phyloP scores from a whole-genome alignment of 37 sponge, comb jelly and placozoan species.

The Cladorhizidae sp. region DNA sequence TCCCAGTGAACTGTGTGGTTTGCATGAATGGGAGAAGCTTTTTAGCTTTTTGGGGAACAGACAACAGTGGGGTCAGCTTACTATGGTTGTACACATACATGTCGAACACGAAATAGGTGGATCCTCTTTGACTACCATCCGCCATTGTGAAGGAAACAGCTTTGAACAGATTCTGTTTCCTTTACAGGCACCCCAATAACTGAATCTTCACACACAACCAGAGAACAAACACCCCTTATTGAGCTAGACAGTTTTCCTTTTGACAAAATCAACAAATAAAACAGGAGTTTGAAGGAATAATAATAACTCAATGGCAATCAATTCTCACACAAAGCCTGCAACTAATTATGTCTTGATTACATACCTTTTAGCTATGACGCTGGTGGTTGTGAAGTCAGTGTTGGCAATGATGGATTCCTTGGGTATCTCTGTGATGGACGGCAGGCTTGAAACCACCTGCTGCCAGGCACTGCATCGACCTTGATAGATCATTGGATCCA shows the following conservation, averaged over 20 bases:
- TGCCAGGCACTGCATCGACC: conserved; percentile 52
- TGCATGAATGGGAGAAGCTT: no score
- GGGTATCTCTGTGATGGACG: conserved; percentile 36
- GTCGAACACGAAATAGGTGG: no score
- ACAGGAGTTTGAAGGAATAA: neutral
- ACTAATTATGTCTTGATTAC: neutral
- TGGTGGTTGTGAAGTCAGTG: conserved; percentile 78
- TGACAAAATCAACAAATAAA: neutral
- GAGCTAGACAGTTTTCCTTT: neutral
- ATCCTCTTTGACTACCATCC: no score
- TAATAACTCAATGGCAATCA: neutral
- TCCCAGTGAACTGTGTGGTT: no score
- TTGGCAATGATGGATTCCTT: conserved; percentile 82
- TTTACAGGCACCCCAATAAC: no score
- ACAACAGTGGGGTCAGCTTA: no score
- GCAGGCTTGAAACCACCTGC: conserved; percentile 22
- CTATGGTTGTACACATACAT: no score
- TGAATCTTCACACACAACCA: no score
- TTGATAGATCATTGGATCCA: conserved; percentile 33
- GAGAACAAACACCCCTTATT: no score
- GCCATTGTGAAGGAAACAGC: no score
- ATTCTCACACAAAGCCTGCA: neutral
- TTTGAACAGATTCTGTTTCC: no score
- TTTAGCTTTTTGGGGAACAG: no score
- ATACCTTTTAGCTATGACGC: conserved; percentile 77